Base-by-base conservation (phyloP, 1,140 invertebrate genomes). In the Probaryconus sp. region DNA sequence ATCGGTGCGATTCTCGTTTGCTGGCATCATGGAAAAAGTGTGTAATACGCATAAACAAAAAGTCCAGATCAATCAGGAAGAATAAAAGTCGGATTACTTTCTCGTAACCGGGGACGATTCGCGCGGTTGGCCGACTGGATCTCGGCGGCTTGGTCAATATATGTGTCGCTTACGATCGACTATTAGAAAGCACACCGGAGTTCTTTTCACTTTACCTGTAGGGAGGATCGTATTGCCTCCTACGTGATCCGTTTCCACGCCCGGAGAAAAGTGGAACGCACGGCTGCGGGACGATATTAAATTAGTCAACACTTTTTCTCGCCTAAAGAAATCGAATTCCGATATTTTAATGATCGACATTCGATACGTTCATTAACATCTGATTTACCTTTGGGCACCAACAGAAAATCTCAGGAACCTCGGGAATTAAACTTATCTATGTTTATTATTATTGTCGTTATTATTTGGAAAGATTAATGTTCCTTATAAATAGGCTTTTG, bases 171-270 rank as follows among this genome's bases (percentile, higher is more conserved):
- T 56, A 40, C 35, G 37, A 78, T 63, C 33, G 56, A 38, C 70
- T 78, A 83, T 85, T 85, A 85, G 83, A 84, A 84, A 85, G 83
- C 77, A 33, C n/a, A 63, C 47, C n/a, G n/a, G 45, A 55, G 38
- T 56, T 35, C 69, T 79, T 84, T 79, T 79, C 81, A 79, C 55
- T 77, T 72, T 16, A 50, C 33, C 28, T 38, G 38, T 17, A 30
- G 58, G 48, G 56, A 74, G 68, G 76, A 78, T 77, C 76, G 38
- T 13, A 61, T 80, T 78, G 70, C 79, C 74, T 76, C 78, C 75
- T 79, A 80, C 71, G 50, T 78, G 71, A 78, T 77, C 53, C 56
- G 55, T 75, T 78, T 76, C 50, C 64, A 76, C 42, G 48, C n/a
- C 42, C 20, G 31, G 18, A 73, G 43, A 74, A 84, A 84, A 84